Base-by-base conservation (phyloP, 2,888 invertebrate genomes). In the Epiblema foenella region DNA sequence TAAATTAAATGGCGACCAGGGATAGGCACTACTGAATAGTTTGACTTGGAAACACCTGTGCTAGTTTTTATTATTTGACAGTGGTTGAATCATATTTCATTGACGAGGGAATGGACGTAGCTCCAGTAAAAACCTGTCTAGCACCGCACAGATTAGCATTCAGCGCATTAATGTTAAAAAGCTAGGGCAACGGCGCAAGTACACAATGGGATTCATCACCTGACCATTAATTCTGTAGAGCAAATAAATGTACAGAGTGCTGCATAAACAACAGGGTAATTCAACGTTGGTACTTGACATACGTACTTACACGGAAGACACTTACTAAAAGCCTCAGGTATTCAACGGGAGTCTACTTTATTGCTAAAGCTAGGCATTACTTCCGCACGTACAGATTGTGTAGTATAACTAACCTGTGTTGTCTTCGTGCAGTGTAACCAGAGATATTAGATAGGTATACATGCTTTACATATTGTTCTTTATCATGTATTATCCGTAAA, bases 261-360 rank as follows among this genome's bases (percentile, higher is more conserved):
- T 62, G 71, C 29, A 51, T 56, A 71, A 71, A 71, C 71, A 71
- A 67, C 66, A 11, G 71, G 66, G 49, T 62, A 71, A 71, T 67
- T 57, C 66, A 60, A 58, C 57, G 64, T 51, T 49, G 60, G 62
- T 54, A 62, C 70, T 70, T 64, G 54, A 66, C 69, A 64, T 69
- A 64, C 66, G 60, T 62, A 71, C 62, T 71, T 67, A 62, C 71
- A 71, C 65, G 65, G 66, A 66, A 71, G 66, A 67, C 71, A 62
- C 60, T 68, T 54, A 68, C 71, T 71, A 57, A 71, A 62, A 71
- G 71, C 67, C 60, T 39, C 49, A 51, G 56, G 60, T 66, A 57
- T 67, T 62, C 71, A 67, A 71, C 66, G 71, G 71, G 66, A 67
- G 71, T 67, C 62, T 67, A 64, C 54, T 66, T 71, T 71, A 71